Evolutionary conservation across 2,113 vertebrate species (phyloP).

Genomic region (Holacanthus passer): DNA sequence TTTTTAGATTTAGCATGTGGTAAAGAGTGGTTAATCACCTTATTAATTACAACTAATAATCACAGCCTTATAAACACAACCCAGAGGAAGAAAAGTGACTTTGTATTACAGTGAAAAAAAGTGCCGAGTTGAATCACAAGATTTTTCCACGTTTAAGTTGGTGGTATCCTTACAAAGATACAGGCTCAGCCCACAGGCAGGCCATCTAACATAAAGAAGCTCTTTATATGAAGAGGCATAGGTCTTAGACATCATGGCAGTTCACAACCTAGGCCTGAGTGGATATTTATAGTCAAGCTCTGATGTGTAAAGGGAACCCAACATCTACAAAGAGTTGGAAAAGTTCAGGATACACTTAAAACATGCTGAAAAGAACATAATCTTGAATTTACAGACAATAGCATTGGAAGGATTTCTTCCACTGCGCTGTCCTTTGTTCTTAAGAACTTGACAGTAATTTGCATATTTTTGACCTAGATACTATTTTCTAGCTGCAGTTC

Average conservation of each 20-base stretch:
- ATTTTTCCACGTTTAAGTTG: slow-evolving; percentile 20
- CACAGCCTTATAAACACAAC: neutral
- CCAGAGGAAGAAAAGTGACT: slow-evolving; percentile 20
- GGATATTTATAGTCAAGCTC: neutral
- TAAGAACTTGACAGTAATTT: neutral
- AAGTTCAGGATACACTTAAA: neutral
- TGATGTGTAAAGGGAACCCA: neutral
- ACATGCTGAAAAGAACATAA: neutral
- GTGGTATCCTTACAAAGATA: neutral
- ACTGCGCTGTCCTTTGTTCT: neutral
- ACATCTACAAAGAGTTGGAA: neutral
- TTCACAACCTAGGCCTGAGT: neutral
- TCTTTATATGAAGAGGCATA: slow-evolving; percentile 34
- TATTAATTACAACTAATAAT: slow-evolving; percentile 25
- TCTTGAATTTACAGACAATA: neutral
- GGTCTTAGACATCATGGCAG: neutral
- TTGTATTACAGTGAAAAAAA: slow-evolving; percentile 15
- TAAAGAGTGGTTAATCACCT: neutral
- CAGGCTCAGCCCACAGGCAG: slow-evolving; percentile 7
- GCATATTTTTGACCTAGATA: slow-evolving; percentile 10
- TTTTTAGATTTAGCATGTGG: neutral
- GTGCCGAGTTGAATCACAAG: slow-evolving; percentile 30
- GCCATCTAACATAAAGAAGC: slow-evolving; percentile 11
- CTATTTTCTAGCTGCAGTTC: neutral
- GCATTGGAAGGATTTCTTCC: neutral